A percentile compares a stretch with the other conserved stretches of the same genome.
These are phyloP conservation scores for Beroe forskalii DNA, from an alignment of 37 sponge, comb jelly and placozoan species.

Conservation along the genomic window DNA sequence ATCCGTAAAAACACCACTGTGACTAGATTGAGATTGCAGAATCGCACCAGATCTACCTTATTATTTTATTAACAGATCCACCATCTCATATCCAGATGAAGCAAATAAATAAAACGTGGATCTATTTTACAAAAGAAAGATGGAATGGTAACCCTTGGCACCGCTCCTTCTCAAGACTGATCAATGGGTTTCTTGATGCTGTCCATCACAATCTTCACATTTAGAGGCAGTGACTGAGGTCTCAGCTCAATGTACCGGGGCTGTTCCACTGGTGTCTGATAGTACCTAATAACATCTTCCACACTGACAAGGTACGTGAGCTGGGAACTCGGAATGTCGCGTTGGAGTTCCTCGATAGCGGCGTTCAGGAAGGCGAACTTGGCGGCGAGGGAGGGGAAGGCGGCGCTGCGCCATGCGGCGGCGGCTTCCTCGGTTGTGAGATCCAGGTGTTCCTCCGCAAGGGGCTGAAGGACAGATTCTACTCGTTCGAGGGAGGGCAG, in stretches of 20 bases:
- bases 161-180: constrained; percentile 19
- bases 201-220: constrained; percentile 58
- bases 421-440: background rate
- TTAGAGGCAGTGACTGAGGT: constrained; percentile 47
- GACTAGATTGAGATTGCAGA: no score
- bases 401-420: background rate
- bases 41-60: no score
- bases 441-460: constrained; percentile 7
- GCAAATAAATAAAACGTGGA: no score
- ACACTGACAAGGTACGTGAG: constrained; percentile 3
- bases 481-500: background rate
- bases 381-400: constrained; percentile 2
- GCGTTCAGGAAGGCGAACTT: background rate
- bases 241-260: constrained; percentile 32
- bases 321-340: constrained; percentile 53
- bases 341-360: background rate
- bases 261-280: constrained; percentile 24
- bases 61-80: no score
- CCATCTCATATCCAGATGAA: no score
- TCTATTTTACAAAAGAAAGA: no score
- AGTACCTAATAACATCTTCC: constrained; percentile 20
- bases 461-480: constrained; percentile 11
- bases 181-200: constrained; percentile 12
- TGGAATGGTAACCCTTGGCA: no score
- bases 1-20: no score